Conservation (phyloP, 92 coral and sea anemone species). For the Parazoanthus swiftii region DNA sequence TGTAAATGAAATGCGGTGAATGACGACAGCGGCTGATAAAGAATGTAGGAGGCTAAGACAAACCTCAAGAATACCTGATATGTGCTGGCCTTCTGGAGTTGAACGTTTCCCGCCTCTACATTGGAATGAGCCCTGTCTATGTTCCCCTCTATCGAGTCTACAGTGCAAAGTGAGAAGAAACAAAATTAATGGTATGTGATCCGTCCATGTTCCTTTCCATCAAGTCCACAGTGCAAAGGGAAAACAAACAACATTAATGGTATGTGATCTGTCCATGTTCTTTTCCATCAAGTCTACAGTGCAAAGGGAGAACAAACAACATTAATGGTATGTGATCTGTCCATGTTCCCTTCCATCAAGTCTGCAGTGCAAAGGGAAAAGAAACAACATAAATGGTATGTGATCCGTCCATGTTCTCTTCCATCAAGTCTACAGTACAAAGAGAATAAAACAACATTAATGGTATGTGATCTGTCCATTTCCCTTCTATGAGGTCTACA, state of each 20-base stretch:
- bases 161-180: not conserved
- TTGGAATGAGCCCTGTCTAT: conserved; percentile 50
- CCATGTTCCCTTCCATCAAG: too few relatives aligned
- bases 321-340: too few relatives aligned
- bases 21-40: too few relatives aligned
- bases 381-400: not conserved
- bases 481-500: conserved; percentile 56
- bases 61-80: conserved; percentile 36
- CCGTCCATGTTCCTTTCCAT: conserved; percentile 38
- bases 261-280: conserved; percentile 49
- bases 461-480: conserved; percentile 47
- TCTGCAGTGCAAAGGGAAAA: conserved; percentile 19
- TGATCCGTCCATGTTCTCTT: too few relatives aligned
- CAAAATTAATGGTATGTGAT: too few relatives aligned
- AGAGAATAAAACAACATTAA: not conserved
- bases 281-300: conserved; percentile 53
- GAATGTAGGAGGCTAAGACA: not conserved
- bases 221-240: conserved; percentile 10
- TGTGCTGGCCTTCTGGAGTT: conserved; percentile 51
- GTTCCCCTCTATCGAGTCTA: conserved; percentile 63
- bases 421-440: too few relatives aligned
- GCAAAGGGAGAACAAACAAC: not conserved
- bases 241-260: not conserved
- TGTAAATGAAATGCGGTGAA: too few relatives aligned
- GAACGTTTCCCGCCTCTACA: conserved; percentile 49